A percentile compares a stretch with the other conserved stretches of the same genome.
Evolutionary conservation across 2,888 invertebrate genomes (phyloP).

Genomic region (Rhimphoctona megacephalus): DNA sequence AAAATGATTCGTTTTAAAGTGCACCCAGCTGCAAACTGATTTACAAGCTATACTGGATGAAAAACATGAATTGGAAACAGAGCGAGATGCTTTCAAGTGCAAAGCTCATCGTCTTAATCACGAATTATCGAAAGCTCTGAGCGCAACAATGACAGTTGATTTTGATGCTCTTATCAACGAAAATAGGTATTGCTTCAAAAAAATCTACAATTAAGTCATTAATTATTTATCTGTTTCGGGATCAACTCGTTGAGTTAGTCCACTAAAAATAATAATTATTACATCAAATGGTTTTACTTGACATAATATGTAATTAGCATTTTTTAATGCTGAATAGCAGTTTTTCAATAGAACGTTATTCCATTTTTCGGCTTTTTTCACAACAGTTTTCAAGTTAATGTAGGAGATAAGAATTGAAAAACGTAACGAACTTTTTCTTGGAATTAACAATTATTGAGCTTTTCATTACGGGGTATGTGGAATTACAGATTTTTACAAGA

Average conservation of each 20-base stretch:
- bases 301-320: background rate
- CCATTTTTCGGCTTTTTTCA: too few species aligned
- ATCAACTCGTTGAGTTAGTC: background rate
- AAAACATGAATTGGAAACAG: conserved; percentile 92
- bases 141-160: conserved; percentile 88
- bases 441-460: background rate
- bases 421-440: background rate
- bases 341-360: too few species aligned
- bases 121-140: conserved; percentile 90
- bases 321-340: too few species aligned
- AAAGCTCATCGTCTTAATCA: conserved; percentile 94
- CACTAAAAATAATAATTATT: background rate
- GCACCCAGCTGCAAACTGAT: conserved; percentile 91
- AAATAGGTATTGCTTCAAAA: conserved; percentile 87
- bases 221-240: background rate
- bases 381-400: background rate
- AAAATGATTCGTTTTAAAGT: conserved; percentile 84
- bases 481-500: conserved; percentile 90
- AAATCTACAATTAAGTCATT: background rate
- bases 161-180: conserved; percentile 93
- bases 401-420: background rate
- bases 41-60: conserved; percentile 93
- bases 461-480: background rate
- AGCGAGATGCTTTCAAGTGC: conserved; percentile 93
- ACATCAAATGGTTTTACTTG: background rate